phyloP scores from a whole-genome alignment of 2,797 vertebrate genomes.

The Arnoldichthys spilopterus region DNA sequence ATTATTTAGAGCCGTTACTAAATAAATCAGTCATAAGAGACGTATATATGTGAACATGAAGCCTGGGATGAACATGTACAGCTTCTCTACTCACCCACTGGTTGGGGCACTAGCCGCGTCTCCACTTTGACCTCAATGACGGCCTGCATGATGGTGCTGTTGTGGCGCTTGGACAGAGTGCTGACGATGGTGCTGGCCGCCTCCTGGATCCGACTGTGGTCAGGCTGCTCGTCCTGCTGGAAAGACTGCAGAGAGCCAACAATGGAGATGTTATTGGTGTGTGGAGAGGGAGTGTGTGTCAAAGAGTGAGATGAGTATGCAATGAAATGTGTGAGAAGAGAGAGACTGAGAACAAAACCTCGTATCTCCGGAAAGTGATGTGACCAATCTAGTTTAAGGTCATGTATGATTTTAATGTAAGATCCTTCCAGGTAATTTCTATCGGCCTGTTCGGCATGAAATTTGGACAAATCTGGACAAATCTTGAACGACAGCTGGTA shows the following conservation, averaged over 20 bases:
- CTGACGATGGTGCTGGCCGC: slow-evolving; percentile 87
- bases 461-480: no score
- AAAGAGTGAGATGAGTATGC: no score
- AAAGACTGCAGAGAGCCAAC: slow-evolving; percentile 81
- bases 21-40: background rate
- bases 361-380: no score
- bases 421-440: no score
- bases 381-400: no score
- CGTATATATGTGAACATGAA: no score
- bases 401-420: no score
- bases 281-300: background rate
- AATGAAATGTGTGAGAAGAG: background rate
- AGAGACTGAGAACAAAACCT: background rate
- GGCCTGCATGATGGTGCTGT: slow-evolving; percentile 91
- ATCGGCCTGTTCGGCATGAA: no score
- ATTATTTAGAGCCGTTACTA: background rate
- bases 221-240: slow-evolving; percentile 83
- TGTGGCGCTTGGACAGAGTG: slow-evolving; percentile 88
- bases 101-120: slow-evolving; percentile 80
- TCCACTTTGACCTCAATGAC: slow-evolving; percentile 96
- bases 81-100: slow-evolving; percentile 74
- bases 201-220: slow-evolving; percentile 88
- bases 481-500: no score
- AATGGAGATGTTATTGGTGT: slow-evolving; percentile 10
- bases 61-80: background rate